These are phyloP conservation scores for Tetanocera ferruginea DNA, from an alignment of 2,888 invertebrate species.

Conservation along the genomic window DNA sequence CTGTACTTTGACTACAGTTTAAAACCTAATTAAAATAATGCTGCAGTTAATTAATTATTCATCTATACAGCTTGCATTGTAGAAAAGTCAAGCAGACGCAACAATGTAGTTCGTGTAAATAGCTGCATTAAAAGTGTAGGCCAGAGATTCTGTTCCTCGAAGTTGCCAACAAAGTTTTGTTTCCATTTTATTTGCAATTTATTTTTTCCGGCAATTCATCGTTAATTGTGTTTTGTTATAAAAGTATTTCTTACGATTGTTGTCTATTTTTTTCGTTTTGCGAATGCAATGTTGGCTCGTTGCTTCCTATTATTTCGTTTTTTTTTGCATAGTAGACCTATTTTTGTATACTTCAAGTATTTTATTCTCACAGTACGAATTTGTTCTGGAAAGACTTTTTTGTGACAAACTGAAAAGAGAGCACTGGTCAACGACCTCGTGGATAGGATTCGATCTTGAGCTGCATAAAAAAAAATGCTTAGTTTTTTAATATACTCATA, in stretches of 20 bases:
- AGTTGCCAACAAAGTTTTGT: slow-evolving; percentile 54
- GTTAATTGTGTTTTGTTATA: slow-evolving; percentile 30
- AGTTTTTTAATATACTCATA: no score
- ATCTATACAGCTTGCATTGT: slow-evolving; percentile 54
- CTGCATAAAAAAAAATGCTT: no score
- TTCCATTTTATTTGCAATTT: slow-evolving; percentile 48
- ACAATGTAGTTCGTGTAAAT: slow-evolving; percentile 11
- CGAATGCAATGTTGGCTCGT: not conserved
- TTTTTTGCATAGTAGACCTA: not conserved
- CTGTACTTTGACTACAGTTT: slow-evolving; percentile 59
- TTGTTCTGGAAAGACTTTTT: not conserved
- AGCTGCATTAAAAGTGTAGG: slow-evolving; percentile 15
- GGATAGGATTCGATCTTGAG: no score
- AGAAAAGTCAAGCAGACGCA: slow-evolving; percentile 22
- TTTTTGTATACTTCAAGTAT: no score
- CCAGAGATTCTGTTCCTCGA: slow-evolving; percentile 27
- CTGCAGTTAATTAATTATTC: slow-evolving; percentile 71
- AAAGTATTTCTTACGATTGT: slow-evolving; percentile 12
- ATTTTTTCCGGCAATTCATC: slow-evolving; percentile 43
- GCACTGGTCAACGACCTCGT: no score
- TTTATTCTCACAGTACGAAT: not conserved
- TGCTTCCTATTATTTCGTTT: not conserved
- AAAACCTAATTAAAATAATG: slow-evolving; percentile 71
- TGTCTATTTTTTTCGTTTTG: not conserved
- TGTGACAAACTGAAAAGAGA: no score